A percentile compares a stretch with the other conserved stretches of the same genome.
Evolutionary conservation across 2,888 invertebrate species (phyloP).

Genomic region (Metallyticus violacea): DNA sequence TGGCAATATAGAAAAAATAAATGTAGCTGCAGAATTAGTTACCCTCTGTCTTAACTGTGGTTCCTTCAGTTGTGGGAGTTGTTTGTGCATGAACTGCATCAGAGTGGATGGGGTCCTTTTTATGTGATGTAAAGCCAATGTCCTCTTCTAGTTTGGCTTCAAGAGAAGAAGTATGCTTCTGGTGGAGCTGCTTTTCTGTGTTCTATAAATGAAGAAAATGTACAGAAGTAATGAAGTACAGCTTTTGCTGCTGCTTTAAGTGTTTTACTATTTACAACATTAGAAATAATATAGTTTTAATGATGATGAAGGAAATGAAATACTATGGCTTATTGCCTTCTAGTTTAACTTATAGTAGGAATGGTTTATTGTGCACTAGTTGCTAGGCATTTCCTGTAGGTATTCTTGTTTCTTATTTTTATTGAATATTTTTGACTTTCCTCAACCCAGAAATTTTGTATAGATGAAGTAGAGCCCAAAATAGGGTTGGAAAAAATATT

Average conservation of each 20-base stretch:
- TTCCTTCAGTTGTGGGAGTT: background rate
- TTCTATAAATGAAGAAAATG: background rate
- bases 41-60: constrained; percentile 3
- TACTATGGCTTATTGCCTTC: no score
- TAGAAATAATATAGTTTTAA: background rate
- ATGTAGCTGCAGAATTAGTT: background rate
- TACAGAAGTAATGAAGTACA: no score
- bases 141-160: constrained; percentile 24
- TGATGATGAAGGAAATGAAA: background rate
- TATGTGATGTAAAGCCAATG: constrained; percentile 6
- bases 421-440: no score
- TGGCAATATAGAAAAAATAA: background rate
- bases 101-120: constrained; percentile 18
- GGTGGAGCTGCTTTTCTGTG: background rate
- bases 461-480: no score
- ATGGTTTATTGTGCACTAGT: no score
- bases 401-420: no score
- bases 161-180: background rate
- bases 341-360: no score
- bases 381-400: no score
- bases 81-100: constrained; percentile 6
- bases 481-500: no score
- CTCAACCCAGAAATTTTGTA: no score
- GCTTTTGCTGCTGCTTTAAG: no score
- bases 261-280: no score